These are phyloP conservation scores for Ovis canadensis DNA, from an alignment of 2,113 vertebrate species.

Conservation along the genomic window DNA sequence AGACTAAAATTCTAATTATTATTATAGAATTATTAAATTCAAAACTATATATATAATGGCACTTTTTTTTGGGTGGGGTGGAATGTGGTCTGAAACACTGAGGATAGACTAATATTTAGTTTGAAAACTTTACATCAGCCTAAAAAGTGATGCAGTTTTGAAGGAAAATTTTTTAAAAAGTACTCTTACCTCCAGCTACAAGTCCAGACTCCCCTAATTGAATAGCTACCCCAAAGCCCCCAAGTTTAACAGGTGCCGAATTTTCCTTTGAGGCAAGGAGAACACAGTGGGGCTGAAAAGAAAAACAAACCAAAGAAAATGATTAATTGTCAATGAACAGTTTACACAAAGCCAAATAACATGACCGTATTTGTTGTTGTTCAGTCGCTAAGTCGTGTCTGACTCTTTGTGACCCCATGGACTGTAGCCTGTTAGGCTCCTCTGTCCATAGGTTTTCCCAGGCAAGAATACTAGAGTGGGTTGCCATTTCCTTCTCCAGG, in stretches of 20 bases:
- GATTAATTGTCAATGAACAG: constrained; percentile 49
- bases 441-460: not conserved
- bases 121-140: constrained; percentile 24
- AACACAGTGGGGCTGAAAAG: constrained; percentile 95
- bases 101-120: constrained; percentile 26
- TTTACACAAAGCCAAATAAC: constrained; percentile 20
- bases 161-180: constrained; percentile 46
- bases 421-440: not conserved
- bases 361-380: not conserved
- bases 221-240: constrained; percentile 97
- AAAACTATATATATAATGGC: not conserved
- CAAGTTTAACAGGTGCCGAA: constrained; percentile 96
- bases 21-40: constrained; percentile 13
- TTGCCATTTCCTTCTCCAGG: not conserved
- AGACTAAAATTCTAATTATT: not conserved
- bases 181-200: constrained; percentile 95
- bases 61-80: not conserved
- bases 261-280: constrained; percentile 98
- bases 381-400: not conserved
- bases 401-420: not conserved
- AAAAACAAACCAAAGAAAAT: constrained; percentile 51
- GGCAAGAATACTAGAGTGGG: not conserved
- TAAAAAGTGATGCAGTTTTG: constrained; percentile 15
- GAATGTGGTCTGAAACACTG: not conserved
- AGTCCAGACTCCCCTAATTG: constrained; percentile 97